A percentile compares a stretch with the other conserved stretches of the same genome.
phyloP scores from a whole-genome alignment of 2,113 vertebrate genomes.

The Nothocercus nigrocapillus region DNA sequence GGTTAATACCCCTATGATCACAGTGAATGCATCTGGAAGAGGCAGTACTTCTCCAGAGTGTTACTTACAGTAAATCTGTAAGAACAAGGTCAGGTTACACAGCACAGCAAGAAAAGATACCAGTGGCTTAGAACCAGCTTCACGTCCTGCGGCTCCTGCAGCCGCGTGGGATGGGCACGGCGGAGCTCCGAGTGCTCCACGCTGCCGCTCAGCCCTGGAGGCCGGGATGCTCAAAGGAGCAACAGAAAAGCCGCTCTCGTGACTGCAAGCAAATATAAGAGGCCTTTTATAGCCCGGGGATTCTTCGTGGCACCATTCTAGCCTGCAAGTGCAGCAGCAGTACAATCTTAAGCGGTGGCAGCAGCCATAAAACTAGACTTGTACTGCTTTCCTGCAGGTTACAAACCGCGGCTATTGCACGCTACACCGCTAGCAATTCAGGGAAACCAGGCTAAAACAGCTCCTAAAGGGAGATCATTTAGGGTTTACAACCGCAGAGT shows the following conservation, averaged over 20 bases:
- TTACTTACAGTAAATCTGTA: neutral
- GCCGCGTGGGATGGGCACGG: neutral
- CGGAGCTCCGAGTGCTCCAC: neutral
- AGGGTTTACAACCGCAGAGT: neutral
- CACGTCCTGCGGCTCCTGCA: neutral
- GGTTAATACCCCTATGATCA: neutral
- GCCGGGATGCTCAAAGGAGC: neutral
- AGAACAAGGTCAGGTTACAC: neutral
- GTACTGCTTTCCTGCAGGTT: neutral
- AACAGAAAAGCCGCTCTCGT: neutral
- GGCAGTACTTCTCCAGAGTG: neutral
- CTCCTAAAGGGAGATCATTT: neutral
- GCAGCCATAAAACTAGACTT: neutral
- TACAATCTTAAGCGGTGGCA: neutral
- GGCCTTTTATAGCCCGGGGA: neutral
- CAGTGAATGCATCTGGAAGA: neutral
- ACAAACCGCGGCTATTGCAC: neutral
- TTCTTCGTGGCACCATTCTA: neutral
- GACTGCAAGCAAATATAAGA: neutral
- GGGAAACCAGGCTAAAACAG: neutral
- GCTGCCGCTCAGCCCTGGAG: fast-evolving
- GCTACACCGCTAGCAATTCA: neutral
- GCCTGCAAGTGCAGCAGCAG: fast-evolving
- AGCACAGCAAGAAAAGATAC: neutral
- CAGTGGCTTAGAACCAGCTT: neutral